Evolutionary conservation across 1,140 invertebrate genomes (phyloP), one percentile per base, ranked within the genome.

Genomic region (Luehdorfia chinensis): DNA sequence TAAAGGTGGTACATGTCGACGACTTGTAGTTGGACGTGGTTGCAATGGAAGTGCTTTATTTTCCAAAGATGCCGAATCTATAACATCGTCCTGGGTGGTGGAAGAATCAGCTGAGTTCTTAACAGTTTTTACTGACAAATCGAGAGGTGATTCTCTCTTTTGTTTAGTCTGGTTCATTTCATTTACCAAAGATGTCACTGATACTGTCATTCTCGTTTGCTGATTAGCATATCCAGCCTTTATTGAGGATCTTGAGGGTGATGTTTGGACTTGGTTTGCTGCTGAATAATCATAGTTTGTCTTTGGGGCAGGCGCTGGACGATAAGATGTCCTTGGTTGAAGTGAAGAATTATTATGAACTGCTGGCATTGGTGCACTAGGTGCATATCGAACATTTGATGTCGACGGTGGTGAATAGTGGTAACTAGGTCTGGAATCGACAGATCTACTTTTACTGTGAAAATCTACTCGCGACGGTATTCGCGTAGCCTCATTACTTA

Each of bases 61-160:
- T 53, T 84, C 80, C 25, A 65, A 65, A 9, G 75, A 84, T 7
- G 54, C 76, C 47, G 73, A 71, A 67, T 81, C 81, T 37, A 91
- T 88, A 2, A 79, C 63, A 36, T 94, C 92, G 60, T 94, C 93
- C 63, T 92, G 90, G 0, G 92, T 92, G 0, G 94, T 95, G 0
- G 94, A 95, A 0, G 94, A 95, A 75, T 96, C 94, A 0, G 94
- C 94, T 0, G 94, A 93, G 23, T 94, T 95, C 62, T 94, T 92
- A 0, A 96, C 92, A 0, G 94, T 95, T 70, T 95, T 95, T 21
- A 96, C 94, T 0, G 94, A 95, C 7, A 96, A 84, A 78, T 96
- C 95, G 31, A 96, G 71, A 0, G 94, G 94, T 0, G 93, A 95
- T 67, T 95, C 93, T 21, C 91, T 87, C 73, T 91, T 93, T 37